Evolutionary conservation across 2,888 invertebrate species (phyloP), one percentile per base, ranked within the genome.

Genomic region (Scaptomyza caliginosa): DNA sequence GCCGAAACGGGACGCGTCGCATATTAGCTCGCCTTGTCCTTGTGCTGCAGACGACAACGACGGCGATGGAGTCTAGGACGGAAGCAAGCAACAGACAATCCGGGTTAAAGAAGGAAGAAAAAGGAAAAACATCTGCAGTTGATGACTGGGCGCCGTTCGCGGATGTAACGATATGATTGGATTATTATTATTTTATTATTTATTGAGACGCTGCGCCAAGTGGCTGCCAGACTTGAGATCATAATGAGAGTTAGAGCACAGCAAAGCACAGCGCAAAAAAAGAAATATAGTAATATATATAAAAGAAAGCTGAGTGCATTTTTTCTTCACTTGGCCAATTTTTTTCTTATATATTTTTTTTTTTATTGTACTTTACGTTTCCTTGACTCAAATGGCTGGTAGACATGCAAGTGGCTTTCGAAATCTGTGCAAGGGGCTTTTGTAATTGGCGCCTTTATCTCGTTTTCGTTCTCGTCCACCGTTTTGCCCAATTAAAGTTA

Each of bases 121-220:
- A 3, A 16, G 16, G 16, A 8, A 34, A 34, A 16, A 62, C 39
- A 40, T 56, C 58, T 59, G 50, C 63, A 56, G 49, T 48, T 67
- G 82, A 76, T 81, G 77, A 71, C 73, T 74, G 74, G 63, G 67
- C 72, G 67, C 72, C 66, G 70, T 71, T 76, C 76, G 84, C 79
- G 82, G 85, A 84, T 84, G 84, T 83, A 79, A 75, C 86, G 84
- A 84, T 86, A 88, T 89, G 89, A 89, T 89, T 89, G 88, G 88
- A 89, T 89, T 89, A 89, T 89, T 88, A 89, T 89, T 89, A 88
- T 88, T 83, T 84, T 77, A 88, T 88, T 88, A 89, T 89, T 84
- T 88, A 88, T 83, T 86, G 87, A 87, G 81, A 80, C 75, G 80
- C 75, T 68, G 74, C 58, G 64, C 60, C 57, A 66, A 77, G 77